These are phyloP conservation scores for Engystomops pustulosus DNA, from an alignment of 2,113 vertebrate species.

Conservation along the genomic window DNA sequence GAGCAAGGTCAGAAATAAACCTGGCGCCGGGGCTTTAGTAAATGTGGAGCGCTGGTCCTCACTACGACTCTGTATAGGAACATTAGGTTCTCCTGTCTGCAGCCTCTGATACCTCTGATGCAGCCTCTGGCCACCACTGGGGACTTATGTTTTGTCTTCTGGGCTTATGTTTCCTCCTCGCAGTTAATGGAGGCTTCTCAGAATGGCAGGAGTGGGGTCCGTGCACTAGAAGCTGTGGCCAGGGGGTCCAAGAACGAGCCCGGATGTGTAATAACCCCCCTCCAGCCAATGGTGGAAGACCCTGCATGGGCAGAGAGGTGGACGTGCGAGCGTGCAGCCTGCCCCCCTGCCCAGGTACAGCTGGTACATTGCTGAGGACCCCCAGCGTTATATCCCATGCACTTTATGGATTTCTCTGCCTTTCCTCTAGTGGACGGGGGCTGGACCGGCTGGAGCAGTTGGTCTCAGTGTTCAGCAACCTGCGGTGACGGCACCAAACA, in stretches of 20 bases:
- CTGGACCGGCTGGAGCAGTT: slow-evolving; percentile 55
- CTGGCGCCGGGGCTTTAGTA: too few species aligned
- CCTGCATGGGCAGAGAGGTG: slow-evolving; percentile 70
- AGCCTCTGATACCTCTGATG: too few species aligned
- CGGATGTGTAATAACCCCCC: slow-evolving; percentile 77
- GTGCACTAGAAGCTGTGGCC: slow-evolving; percentile 77
- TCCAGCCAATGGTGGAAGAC: slow-evolving; percentile 74
- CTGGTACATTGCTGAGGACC: not conserved
- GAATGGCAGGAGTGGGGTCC: slow-evolving; percentile 77
- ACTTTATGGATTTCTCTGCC: not conserved
- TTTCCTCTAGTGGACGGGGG: slow-evolving; percentile 46
- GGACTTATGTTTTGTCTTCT: too few species aligned
- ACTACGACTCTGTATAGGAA: too few species aligned
- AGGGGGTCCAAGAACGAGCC: slow-evolving; percentile 74
- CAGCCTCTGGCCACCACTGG: too few species aligned
- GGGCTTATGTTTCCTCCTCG: not conserved
- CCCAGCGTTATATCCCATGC: too few species aligned
- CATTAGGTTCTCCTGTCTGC: too few species aligned
- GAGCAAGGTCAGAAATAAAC: too few species aligned
- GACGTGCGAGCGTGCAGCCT: slow-evolving; percentile 74
- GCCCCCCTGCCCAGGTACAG: slow-evolving; percentile 76
- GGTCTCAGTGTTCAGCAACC: slow-evolving; percentile 50
- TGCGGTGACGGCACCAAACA: slow-evolving; percentile 50
- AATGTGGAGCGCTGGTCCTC: too few species aligned
- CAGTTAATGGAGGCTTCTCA: slow-evolving; percentile 78